These are phyloP conservation scores for Craseonycteris thonglongyai DNA, from an alignment of 2,113 vertebrate species.

Conservation along the genomic window DNA sequence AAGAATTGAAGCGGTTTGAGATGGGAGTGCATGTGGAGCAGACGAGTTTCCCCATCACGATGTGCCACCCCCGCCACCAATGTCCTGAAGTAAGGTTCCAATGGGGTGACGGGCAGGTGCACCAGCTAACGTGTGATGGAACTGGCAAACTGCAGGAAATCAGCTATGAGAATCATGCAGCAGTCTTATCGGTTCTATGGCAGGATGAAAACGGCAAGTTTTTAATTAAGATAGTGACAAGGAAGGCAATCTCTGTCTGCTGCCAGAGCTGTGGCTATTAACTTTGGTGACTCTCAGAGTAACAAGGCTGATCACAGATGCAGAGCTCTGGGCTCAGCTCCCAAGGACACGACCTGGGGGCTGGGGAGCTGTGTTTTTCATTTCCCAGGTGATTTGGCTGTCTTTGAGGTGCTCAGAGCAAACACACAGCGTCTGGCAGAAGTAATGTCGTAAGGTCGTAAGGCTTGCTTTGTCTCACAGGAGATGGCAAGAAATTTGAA, in stretches of 20 bases:
- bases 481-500: too few species aligned
- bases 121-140: fast-evolving
- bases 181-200: fast-evolving
- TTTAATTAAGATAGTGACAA: neutral
- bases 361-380: fast-evolving
- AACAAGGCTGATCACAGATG: fast-evolving
- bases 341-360: fast-evolving
- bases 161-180: fast-evolving
- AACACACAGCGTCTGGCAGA: too few species aligned
- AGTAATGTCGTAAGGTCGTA: too few species aligned
- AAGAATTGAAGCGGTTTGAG: neutral
- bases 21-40: neutral
- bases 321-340: neutral
- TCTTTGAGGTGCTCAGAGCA: too few species aligned
- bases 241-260: neutral
- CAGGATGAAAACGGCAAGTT: neutral
- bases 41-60: neutral
- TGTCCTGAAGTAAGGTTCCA: neutral
- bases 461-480: too few species aligned
- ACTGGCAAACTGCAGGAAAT: fast-evolving
- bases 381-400: neutral
- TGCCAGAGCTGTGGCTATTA: neutral
- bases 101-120: fast-evolving
- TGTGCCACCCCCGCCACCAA: neutral
- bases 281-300: neutral